Evolutionary conservation across 2,797 vertebrate species (phyloP), one percentile per base, ranked within the genome.

Genomic region (Halcyon leucocephala): DNA sequence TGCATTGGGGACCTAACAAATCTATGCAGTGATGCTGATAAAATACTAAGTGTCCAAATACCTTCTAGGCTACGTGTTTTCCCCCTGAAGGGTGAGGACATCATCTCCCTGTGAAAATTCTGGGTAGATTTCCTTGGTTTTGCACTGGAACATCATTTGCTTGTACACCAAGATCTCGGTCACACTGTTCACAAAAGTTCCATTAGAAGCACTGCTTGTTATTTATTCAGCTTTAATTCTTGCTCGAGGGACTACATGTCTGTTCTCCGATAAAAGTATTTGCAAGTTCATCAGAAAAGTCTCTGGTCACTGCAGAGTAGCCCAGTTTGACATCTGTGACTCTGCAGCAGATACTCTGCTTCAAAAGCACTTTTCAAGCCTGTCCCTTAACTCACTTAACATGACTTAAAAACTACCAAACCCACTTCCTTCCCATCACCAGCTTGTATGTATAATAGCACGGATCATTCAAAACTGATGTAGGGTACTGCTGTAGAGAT

Each of bases 21-120:
- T 11, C 24, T 42, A 21, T 0, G 4, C 39, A 52, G 31, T 0
- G 26, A 7, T 65, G 79, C 42, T 73, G 60, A 70, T 17, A 46
- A 66, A 92, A 54, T 25, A 24, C 9, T 0, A 16, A 31, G 3
- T 2, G 37, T 25, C n/a, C 0, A 0, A 0, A 1, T 8, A 76
- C 4, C 33, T 41, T 20, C 65, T 0, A 0, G 3, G 44, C 39
- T 58, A n/a, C 2, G 1, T 0, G 14, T 17, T 41, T 4, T 85
- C 37, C 33, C 44, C 1, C 11, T 4, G 42, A 69, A 79, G 78
- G 25, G 21, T 15, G n/a, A 86, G 70, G 62, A 19, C 44, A 26
- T 18, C 62, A 28, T 41, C 39, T 71, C 64, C 65, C 49, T 28
- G 10, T 4, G 61, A 78, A 44, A 39, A 1, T 29, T 61, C 49